These are phyloP conservation scores for Anastrepha ludens DNA, from an alignment of 1,140 invertebrate genomes.

Conservation along the genomic window DNA sequence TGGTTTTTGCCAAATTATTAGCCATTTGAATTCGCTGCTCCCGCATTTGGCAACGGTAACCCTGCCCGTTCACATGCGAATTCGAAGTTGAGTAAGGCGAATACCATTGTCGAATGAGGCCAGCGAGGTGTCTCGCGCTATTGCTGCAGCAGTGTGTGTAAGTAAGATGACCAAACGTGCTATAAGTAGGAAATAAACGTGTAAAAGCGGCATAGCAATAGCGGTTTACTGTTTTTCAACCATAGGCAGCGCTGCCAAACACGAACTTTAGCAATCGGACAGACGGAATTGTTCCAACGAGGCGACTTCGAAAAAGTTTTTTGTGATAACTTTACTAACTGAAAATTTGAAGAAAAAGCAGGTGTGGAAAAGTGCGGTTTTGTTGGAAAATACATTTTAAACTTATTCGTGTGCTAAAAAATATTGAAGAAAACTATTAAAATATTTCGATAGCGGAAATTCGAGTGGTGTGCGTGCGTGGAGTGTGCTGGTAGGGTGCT, in stretches of 20 bases:
- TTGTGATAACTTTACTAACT: constrained; percentile 17
- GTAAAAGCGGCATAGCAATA: constrained; percentile 37
- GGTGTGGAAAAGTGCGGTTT: not conserved
- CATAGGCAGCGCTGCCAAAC: constrained; percentile 12
- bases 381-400: not conserved
- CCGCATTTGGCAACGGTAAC: constrained; percentile 33
- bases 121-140: not conserved
- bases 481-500: not conserved
- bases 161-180: not conserved
- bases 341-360: constrained; percentile 13
- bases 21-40: not conserved
- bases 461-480: constrained; percentile 20
- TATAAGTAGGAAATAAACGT: not conserved
- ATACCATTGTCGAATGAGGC: constrained; percentile 19
- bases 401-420: not conserved
- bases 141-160: constrained; percentile 7
- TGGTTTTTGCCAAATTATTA: not conserved
- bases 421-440: not conserved
- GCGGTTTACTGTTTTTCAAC: constrained; percentile 47
- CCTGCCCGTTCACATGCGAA: not conserved
- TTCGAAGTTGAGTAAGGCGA: constrained; percentile 4
- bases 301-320: constrained; percentile 53
- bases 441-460: not conserved
- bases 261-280: constrained; percentile 53
- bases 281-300: constrained; percentile 56